Conservation (phyloP, 2,113 vertebrate genomes). For the Balaeniceps rex region DNA sequence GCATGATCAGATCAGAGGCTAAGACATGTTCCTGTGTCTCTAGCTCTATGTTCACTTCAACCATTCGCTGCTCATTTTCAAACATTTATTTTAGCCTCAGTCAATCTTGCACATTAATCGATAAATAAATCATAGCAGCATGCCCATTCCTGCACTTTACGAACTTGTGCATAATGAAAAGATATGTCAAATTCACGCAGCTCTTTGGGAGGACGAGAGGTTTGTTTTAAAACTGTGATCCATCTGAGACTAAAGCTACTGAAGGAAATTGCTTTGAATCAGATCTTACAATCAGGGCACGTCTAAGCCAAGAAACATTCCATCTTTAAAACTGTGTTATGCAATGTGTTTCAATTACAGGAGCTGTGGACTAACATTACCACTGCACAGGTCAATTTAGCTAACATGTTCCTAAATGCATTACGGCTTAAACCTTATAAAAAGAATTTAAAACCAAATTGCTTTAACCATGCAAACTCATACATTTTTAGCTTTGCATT, state of each 20-base stretch:
- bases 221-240: neutral
- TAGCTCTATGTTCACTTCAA: neutral
- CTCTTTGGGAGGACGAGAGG: neutral
- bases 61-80: neutral
- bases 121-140: neutral
- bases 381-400: neutral
- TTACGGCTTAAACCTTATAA: neutral
- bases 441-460: neutral
- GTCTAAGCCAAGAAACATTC: neutral
- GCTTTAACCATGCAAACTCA: neutral
- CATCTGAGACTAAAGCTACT: neutral
- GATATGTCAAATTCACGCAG: neutral
- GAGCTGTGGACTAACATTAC: neutral
- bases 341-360: neutral
- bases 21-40: rapidly evolving
- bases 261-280: neutral
- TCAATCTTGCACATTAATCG: neutral
- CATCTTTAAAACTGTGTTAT: neutral
- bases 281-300: neutral
- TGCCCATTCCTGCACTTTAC: neutral
- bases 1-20: neutral
- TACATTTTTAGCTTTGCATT: neutral
- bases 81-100: neutral
- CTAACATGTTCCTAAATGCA: neutral
- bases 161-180: neutral